Evolutionary conservation across 2,113 vertebrate genomes (phyloP).

Genomic region (Zeus faber): DNA sequence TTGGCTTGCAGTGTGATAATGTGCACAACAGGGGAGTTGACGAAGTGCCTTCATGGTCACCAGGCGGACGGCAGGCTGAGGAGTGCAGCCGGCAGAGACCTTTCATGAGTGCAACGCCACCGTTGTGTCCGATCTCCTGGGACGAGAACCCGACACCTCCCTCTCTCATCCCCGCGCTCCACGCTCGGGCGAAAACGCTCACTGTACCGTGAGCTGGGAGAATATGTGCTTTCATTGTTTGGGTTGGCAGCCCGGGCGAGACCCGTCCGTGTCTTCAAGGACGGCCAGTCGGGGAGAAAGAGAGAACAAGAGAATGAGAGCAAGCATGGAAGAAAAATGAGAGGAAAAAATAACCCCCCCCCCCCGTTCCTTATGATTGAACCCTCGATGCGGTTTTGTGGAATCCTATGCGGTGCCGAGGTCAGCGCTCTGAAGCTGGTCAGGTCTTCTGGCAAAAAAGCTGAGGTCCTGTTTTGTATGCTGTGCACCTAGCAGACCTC

Average conservation of each 20-base stretch:
- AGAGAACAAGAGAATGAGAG: conserved; percentile 17
- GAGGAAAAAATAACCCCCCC: conserved; percentile 11
- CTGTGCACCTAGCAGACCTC: no score
- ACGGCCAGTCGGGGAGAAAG: conserved; percentile 32
- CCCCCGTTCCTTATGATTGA: conserved; percentile 5
- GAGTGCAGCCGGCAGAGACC: conserved; percentile 31
- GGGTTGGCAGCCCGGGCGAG: conserved; percentile 55
- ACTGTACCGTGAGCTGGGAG: conserved; percentile 52
- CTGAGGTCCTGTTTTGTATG: no score
- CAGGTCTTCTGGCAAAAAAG: no score
- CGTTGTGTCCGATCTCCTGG: conserved; percentile 45
- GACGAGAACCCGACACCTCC: conserved; percentile 44
- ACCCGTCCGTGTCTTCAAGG: conserved; percentile 36
- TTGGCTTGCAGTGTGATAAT: no score
- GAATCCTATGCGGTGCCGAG: conserved; percentile 15
- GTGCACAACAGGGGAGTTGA: no score
- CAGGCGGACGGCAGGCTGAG: neutral
- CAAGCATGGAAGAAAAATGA: conserved; percentile 8
- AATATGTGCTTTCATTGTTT: conserved; percentile 65
- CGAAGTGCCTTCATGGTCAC: neutral
- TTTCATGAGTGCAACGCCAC: conserved; percentile 14
- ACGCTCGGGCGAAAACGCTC: conserved; percentile 45
- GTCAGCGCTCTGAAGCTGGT: conserved; percentile 18
- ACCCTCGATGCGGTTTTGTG: conserved; percentile 18
- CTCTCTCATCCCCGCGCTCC: conserved; percentile 25